Percentiles rank a stretch among this genome's conserved stretches.
phyloP scores from a whole-genome alignment of 2,797 vertebrate species.

The Eutrigla gurnardus region DNA sequence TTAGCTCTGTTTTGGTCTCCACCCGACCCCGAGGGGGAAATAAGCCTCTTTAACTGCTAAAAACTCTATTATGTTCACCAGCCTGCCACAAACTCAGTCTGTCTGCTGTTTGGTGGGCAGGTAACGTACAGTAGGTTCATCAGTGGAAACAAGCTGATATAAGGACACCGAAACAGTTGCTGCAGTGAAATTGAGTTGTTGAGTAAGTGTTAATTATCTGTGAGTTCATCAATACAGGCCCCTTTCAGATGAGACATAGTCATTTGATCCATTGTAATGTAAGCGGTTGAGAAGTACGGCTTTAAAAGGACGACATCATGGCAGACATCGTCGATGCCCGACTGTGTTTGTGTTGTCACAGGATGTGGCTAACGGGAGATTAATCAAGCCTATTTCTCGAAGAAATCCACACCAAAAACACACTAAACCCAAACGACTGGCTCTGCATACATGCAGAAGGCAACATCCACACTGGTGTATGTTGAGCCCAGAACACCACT shows the following conservation, averaged over 20 bases:
- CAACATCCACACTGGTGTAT: too few relatives aligned
- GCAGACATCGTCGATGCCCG: background rate
- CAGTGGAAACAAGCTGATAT: constrained; percentile 13
- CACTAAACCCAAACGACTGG: too few relatives aligned
- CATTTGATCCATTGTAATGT: background rate
- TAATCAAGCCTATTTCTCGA: too few relatives aligned
- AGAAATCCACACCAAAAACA: background rate
- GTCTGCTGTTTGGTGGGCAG: constrained; percentile 2
- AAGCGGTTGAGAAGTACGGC: background rate
- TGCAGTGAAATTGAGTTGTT: constrained; percentile 6
- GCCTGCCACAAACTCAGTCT: background rate
- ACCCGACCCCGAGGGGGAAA: background rate
- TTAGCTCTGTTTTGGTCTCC: too few relatives aligned
- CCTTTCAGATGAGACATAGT: background rate
- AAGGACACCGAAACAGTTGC: constrained; percentile 18
- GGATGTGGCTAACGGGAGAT: too few relatives aligned
- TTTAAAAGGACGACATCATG: background rate
- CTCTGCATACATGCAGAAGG: too few relatives aligned
- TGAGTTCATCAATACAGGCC: background rate
- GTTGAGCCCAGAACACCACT: background rate
- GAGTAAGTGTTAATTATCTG: background rate
- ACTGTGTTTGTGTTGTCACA: background rate
- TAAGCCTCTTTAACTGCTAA: constrained; percentile 1
- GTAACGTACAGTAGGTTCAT: background rate
- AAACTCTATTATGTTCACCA: background rate